A percentile compares a stretch with the other conserved stretches of the same genome.
These are phyloP conservation scores for Bombylius major DNA, from an alignment of 2,888 invertebrate genomes.

Conservation along the genomic window DNA sequence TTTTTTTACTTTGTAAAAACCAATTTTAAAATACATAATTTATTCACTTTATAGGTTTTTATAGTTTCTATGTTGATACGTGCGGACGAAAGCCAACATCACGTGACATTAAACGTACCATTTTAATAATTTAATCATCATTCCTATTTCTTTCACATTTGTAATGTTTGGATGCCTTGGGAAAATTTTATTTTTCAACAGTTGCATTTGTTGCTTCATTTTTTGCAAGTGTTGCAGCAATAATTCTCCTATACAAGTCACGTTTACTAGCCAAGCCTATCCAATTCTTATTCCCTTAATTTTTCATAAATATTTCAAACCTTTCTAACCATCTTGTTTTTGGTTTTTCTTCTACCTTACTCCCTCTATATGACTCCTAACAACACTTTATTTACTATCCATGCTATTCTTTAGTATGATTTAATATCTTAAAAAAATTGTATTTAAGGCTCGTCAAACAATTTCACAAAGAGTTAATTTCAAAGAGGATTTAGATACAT, in stretches of 20 bases:
- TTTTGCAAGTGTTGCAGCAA: constrained; percentile 53
- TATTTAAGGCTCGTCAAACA: constrained; percentile 28
- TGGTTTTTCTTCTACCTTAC: too few species aligned
- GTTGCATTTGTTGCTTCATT: constrained; percentile 62
- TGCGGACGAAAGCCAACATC: constrained; percentile 48
- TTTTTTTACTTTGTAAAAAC: too few species aligned
- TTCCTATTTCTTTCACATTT: constrained; percentile 60
- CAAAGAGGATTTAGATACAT: constrained; percentile 35
- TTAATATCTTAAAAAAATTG: not conserved
- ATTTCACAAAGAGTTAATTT: constrained; percentile 28
- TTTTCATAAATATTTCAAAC: not conserved
- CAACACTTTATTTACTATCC: too few species aligned
- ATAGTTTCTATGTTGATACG: too few species aligned
- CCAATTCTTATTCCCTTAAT: not conserved
- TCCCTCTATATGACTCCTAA: too few species aligned
- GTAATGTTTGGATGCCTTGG: constrained; percentile 56
- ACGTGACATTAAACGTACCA: constrained; percentile 47
- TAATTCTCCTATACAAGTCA: not conserved
- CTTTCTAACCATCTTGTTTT: too few species aligned
- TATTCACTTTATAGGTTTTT: too few species aligned
- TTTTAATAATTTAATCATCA: constrained; percentile 57
- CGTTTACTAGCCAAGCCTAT: not conserved
- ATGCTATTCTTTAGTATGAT: not conserved
- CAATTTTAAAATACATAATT: too few species aligned
- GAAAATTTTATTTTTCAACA: constrained; percentile 55